phyloP scores from a whole-genome alignment of 2,888 invertebrate genomes.

The Andrena trimmerana region DNA sequence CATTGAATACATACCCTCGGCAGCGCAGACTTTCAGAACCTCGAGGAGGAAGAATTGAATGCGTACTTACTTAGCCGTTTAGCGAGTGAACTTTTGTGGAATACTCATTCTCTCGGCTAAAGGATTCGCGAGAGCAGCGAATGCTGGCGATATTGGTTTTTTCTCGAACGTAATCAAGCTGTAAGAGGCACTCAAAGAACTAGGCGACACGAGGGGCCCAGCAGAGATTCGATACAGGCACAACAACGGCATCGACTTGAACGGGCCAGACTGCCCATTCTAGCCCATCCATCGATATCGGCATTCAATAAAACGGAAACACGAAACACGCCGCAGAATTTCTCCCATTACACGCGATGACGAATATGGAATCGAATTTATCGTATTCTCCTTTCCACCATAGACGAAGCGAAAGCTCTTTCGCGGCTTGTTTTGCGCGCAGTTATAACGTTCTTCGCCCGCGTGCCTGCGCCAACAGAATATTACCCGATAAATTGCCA shows the following conservation, averaged over 20 bases:
- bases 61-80: neutral
- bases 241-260: conserved; percentile 12
- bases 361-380: conserved; percentile 59
- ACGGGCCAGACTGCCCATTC: conserved; percentile 1
- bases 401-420: neutral
- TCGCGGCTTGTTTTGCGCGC: conserved; percentile 10
- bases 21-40: neutral
- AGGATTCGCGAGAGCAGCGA: conserved; percentile 21
- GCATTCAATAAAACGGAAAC: conserved; percentile 59
- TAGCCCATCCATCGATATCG: conserved; percentile 59
- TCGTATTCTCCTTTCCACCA: conserved; percentile 33
- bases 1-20: conserved; percentile 15
- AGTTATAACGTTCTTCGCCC: conserved; percentile 2
- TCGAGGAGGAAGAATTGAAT: neutral
- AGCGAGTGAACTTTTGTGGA: neutral
- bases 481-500: conserved; percentile 52
- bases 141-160: conserved; percentile 36
- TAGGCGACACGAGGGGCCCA: conserved; percentile 36
- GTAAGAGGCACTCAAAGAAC: conserved; percentile 41
- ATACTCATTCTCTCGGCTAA: neutral
- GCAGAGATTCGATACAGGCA: conserved; percentile 51
- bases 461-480: conserved; percentile 8
- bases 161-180: conserved; percentile 50
- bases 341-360: conserved; percentile 52
- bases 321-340: conserved; percentile 50